phyloP scores from a whole-genome alignment of 2,113 vertebrate species.

The Sylvietta virens region DNA sequence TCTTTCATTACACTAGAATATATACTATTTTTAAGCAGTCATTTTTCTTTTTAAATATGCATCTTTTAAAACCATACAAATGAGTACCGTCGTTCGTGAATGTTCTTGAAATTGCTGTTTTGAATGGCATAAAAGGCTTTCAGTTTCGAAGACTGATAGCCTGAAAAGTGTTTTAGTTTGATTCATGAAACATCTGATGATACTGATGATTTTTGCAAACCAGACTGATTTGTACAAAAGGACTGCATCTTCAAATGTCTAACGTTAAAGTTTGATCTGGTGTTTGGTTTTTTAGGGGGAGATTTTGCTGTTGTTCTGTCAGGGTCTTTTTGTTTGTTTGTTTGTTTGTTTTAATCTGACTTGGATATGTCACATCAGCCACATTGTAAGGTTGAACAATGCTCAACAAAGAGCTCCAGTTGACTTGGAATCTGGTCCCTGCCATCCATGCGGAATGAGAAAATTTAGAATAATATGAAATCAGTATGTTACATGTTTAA shows the following conservation, averaged over 20 bases:
- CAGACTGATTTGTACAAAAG: neutral
- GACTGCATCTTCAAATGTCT: neutral
- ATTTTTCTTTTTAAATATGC: neutral
- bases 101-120: neutral
- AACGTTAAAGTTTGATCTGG: neutral
- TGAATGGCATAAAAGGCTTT: neutral
- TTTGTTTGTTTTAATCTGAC: neutral
- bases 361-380: neutral
- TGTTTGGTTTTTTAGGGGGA: neutral
- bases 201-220: neutral
- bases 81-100: neutral
- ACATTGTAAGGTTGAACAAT: neutral
- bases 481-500: neutral
- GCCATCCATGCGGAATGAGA: neutral
- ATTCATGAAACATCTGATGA: neutral
- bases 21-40: neutral
- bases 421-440: neutral
- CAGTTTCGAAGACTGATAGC: neutral
- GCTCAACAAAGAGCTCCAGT: neutral
- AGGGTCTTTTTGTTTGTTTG: neutral
- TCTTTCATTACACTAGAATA: neutral
- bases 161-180: neutral
- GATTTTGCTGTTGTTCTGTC: neutral
- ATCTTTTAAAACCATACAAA: neutral
- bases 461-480: neutral